Conservation (phyloP, 2,888 invertebrate genomes). For the Sthenelais limicola region DNA sequence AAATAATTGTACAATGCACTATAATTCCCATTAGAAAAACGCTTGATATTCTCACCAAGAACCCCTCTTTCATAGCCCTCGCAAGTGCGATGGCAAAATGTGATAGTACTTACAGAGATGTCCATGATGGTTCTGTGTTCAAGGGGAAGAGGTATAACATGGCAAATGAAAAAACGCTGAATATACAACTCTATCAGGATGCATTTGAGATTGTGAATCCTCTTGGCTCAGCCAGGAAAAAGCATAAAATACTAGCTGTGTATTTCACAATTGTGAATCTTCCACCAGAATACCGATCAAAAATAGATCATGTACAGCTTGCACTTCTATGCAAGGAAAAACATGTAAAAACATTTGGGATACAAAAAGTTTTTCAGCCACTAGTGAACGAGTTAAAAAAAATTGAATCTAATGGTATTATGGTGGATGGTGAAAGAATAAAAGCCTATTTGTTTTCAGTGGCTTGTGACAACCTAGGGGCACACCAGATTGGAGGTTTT, state of each 20-base stretch:
- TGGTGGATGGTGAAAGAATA: neutral
- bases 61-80: neutral
- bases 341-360: conserved; percentile 37
- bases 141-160: neutral
- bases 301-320: conserved; percentile 40
- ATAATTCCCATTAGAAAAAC: neutral
- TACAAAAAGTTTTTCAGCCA: neutral
- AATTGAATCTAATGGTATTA: neutral
- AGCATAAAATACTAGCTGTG: conserved; percentile 45
- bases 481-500: neutral
- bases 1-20: neutral
- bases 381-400: neutral
- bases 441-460: neutral
- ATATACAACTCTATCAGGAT: conserved; percentile 25
- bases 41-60: neutral
- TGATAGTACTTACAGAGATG: neutral
- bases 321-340: conserved; percentile 30
- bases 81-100: neutral
- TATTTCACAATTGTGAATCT: conserved; percentile 45
- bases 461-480: conserved; percentile 1
- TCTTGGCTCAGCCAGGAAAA: conserved; percentile 45
- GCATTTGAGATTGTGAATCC: conserved; percentile 48
- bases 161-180: neutral
- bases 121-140: neutral
- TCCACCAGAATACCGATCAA: conserved; percentile 28